Evolutionary conservation across 2,797 vertebrate species (phyloP), one percentile per base, ranked within the genome.

Genomic region (Chrysolophus pictus): DNA sequence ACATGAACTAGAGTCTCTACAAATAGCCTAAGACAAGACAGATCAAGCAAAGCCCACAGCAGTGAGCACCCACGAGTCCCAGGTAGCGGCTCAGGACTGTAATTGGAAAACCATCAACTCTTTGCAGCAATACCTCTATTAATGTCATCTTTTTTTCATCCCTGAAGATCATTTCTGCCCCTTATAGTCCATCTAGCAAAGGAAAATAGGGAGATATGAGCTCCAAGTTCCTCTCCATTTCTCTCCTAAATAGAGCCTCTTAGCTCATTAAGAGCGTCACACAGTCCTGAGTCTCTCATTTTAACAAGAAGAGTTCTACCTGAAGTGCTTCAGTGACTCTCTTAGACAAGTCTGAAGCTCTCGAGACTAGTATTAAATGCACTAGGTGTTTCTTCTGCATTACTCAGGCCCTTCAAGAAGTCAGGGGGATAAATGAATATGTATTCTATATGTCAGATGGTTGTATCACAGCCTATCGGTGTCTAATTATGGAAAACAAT

Each of bases 401-500:
- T 95, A 67, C 92, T 96, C 88, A 95, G 75, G 88, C 53, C 90
- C 86, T 95, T 94, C 77, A 93, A 92, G 84, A 67, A 95, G 96
- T 89, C 93, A 92, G 93, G 23, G 70, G 81, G 86, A 96, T 86
- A 95, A 96, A 96, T 95, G 93, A 95, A 96, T 95, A 96, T 94
- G 92, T 90, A 95, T 95, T 95, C 90, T 91, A 89, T 90, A 92
- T 94, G 84, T 95, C 95, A 96, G 94, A 87, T 95, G 92, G 93
- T 96, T 91, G 78, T 91, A 91, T 96, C 92, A 91, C 65, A 93
- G 87, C 74, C 67, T 91, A 95, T 93, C 90, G 58, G 84, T 73
- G 73, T 83, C 91, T 95, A 95, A 96, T 96, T 96, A 96, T 87
- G 91, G 95, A 94, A 96, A 96, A 96, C 87, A 96, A 84, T 87